A percentile compares a stretch with the other conserved stretches of the same genome.
Evolutionary conservation across 2,113 vertebrate species (phyloP).

Genomic region (Peucedramus taeniatus): DNA sequence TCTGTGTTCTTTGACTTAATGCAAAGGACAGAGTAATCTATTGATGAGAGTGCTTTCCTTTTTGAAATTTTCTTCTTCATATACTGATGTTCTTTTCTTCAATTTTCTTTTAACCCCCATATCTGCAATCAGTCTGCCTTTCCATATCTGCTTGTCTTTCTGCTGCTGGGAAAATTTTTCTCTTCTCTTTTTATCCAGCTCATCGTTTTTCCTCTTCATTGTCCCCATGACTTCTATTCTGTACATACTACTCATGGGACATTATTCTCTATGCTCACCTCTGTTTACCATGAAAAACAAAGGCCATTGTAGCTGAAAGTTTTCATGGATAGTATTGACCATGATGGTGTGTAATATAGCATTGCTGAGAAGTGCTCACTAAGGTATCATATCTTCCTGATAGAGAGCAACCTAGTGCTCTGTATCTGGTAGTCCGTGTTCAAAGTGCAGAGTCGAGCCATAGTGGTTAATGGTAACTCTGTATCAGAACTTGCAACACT

Average conservation of each 20-base stretch:
- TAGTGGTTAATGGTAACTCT: background rate
- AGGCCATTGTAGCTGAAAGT: background rate
- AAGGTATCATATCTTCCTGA: background rate
- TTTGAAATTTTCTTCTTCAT: background rate
- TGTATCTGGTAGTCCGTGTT: background rate
- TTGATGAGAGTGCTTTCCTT: background rate
- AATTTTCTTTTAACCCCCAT: accelerated
- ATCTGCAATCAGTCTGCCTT: background rate
- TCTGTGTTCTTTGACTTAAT: background rate
- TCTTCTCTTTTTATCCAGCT: background rate
- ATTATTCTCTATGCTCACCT: background rate
- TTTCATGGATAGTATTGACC: background rate
- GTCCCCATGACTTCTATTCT: background rate
- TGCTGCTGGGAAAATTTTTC: background rate
- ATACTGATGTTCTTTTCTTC: background rate
- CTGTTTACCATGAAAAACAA: background rate
- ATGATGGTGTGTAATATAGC: background rate
- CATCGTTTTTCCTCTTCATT: background rate
- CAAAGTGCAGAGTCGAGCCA: background rate
- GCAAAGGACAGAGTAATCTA: background rate
- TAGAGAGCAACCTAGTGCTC: background rate
- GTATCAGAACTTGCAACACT: background rate
- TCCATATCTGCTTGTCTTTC: background rate
- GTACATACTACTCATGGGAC: background rate
- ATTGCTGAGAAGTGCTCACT: background rate